Evolutionary conservation across 1,140 invertebrate genomes (phyloP).

Genomic region (Neuroterus valhalla): DNA sequence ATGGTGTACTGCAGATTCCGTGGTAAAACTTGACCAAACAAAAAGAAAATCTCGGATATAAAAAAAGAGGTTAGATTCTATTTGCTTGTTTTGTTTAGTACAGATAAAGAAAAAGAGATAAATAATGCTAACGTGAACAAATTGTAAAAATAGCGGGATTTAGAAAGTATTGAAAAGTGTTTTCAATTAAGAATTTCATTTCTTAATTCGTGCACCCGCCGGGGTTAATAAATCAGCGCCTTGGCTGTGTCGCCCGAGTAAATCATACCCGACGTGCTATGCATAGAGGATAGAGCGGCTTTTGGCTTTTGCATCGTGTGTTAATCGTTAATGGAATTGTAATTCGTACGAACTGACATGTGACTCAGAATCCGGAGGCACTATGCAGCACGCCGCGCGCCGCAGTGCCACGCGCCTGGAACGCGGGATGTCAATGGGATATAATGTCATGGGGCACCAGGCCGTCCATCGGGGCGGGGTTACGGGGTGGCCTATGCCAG

Average conservation of each 20-base stretch:
- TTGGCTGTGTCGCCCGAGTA: constrained; percentile 3
- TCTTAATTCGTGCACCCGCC: constrained; percentile 17
- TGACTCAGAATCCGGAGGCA: constrained; percentile 25
- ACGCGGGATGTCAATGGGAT: constrained; percentile 23
- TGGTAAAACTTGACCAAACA: too few relatives aligned
- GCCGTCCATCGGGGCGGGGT: constrained; percentile 1
- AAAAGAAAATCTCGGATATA: too few relatives aligned
- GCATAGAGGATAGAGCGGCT: constrained; percentile 12
- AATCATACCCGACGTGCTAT: constrained; percentile 14
- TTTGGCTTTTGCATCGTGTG: constrained; percentile 12
- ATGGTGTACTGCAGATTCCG: too few relatives aligned
- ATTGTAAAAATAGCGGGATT: too few relatives aligned
- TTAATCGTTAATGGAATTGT: constrained; percentile 24
- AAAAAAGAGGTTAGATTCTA: too few relatives aligned
- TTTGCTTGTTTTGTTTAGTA: too few relatives aligned
- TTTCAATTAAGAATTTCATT: constrained; percentile 22
- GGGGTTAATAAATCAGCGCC: constrained; percentile 22
- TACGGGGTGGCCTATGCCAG: not conserved
- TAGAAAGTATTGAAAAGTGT: not conserved
- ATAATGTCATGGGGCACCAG: constrained; percentile 12
- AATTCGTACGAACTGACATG: constrained; percentile 27
- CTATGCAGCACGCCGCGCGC: too few relatives aligned
- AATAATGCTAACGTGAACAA: too few relatives aligned
- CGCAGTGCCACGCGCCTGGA: constrained; percentile 4
- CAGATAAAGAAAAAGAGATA: too few relatives aligned